Evolutionary conservation across 2,797 vertebrate genomes (phyloP).

Genomic region (Crenuchus spilurus): DNA sequence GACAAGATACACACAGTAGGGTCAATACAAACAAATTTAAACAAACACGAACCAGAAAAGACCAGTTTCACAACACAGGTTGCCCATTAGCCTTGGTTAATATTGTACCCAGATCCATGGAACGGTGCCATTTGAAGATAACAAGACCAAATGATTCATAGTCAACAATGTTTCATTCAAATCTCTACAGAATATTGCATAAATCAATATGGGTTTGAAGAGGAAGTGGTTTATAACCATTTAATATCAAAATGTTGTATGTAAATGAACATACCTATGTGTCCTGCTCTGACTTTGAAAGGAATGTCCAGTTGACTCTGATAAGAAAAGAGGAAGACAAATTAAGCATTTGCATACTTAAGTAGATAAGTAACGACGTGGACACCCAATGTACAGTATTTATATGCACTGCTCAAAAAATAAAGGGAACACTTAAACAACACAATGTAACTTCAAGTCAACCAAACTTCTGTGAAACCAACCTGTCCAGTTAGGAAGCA

Average conservation of each 20-base stretch:
- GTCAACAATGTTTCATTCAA: not conserved
- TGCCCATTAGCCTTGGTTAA: not conserved
- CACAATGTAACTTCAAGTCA: no score
- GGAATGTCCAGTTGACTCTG: conserved; percentile 97
- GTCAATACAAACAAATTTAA: conserved; percentile 23
- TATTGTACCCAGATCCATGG: not conserved
- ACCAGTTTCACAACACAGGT: not conserved
- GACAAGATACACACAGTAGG: conserved; percentile 11
- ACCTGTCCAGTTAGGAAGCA: no score
- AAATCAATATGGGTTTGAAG: not conserved
- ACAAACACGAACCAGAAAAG: not conserved
- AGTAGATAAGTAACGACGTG: not conserved
- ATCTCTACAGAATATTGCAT: not conserved
- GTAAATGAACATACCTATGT: conserved; percentile 86
- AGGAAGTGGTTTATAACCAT: not conserved
- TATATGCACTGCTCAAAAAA: no score
- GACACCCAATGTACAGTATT: not conserved
- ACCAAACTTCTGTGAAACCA: no score
- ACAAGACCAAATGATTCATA: not conserved
- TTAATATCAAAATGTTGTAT: no score
- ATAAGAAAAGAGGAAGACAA: conserved; percentile 50
- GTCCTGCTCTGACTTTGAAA: conserved; percentile 95
- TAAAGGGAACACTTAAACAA: no score
- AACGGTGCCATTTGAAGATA: not conserved
- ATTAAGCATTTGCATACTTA: conserved; percentile 31